Conservation (phyloP, 2,797 vertebrate genomes). For the Tamandua tetradactyla region DNA sequence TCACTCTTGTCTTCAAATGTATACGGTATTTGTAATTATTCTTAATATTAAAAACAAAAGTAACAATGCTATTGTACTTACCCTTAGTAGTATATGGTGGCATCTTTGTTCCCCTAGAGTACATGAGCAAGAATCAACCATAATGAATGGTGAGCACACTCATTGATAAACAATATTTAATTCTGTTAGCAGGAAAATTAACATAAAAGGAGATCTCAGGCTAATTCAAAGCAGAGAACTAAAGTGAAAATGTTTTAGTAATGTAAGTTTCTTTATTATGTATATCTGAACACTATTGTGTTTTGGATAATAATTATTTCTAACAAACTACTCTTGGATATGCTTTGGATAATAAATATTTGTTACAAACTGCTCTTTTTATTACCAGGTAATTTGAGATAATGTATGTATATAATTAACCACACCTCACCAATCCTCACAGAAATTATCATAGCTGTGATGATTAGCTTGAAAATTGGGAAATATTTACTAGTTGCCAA, state of each 20-base stretch:
- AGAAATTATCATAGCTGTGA: not conserved
- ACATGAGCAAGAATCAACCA: too few species aligned
- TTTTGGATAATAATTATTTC: not conserved
- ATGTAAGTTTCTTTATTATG: too few species aligned
- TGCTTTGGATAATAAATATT: not conserved
- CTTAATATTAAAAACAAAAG: too few species aligned
- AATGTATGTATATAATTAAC: not conserved
- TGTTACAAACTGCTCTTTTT: not conserved
- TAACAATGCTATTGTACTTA: too few species aligned
- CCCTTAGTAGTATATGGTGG: too few species aligned
- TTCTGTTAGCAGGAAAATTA: too few species aligned
- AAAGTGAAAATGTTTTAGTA: too few species aligned
- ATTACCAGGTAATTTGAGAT: not conserved
- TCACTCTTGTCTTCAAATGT: not conserved
- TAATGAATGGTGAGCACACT: too few species aligned
- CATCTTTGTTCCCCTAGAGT: too few species aligned
- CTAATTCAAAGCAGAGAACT: too few species aligned
- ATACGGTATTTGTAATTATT: not conserved
- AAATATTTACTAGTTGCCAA: not conserved
- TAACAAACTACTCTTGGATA: not conserved
- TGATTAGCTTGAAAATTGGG: not conserved
- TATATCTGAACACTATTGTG: not conserved
- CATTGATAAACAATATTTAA: too few species aligned
- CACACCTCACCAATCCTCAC: not conserved
- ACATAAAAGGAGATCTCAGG: not conserved